Evolutionary conservation across 53 echinoderm and acorn worm genomes (phyloP), one percentile per base, ranked within the genome.

Genomic region (Patiria pectinifera): DNA sequence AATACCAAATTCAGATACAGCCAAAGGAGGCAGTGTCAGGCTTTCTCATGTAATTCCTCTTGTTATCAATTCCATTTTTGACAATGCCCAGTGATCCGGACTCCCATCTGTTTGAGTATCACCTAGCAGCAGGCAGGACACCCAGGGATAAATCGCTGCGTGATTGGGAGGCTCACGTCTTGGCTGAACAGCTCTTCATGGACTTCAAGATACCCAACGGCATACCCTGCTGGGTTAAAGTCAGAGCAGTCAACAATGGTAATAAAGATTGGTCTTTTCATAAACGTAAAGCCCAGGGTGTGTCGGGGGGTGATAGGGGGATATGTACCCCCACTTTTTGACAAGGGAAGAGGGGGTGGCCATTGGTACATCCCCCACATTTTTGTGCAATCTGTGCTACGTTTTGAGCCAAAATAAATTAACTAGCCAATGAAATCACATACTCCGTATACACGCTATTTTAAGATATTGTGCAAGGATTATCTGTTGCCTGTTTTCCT

Each of bases 171-270:
- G 59, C 61, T 59, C 47, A 83, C 24, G 76, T 45, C 5, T 53
- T 83, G 4, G 61, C 44, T 14, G 84, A 90, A n/a, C 80, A 85
- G 23, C 82, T 91, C 12, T 47, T 60, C 71, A 70, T 91, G 53
- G n/a, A 86, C 59, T 92, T 86, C 82, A 79, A 85, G 71, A 63
- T 94, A 48, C 91, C 91, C 26, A 92, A 94, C 59, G 94, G 94
- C n/a, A 82, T 94, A 59, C 94, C 94, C 21, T 86, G 86, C 19
- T 94, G 94, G 94, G 18, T 94, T 2, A 86, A 86, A 85, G 92
- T 94, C 71, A 80, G 94, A 69, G 92, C 92, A 9, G 91, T 94
- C 59, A 94, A 94, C 62, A 94, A 94, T n/a, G 94, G 94, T 94
- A 87, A 45, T 8, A 53, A 53, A 53, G 8, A 53, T 6, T 53